Base-by-base conservation (phyloP, 2,888 invertebrate species). In the Cantharis rustica region DNA sequence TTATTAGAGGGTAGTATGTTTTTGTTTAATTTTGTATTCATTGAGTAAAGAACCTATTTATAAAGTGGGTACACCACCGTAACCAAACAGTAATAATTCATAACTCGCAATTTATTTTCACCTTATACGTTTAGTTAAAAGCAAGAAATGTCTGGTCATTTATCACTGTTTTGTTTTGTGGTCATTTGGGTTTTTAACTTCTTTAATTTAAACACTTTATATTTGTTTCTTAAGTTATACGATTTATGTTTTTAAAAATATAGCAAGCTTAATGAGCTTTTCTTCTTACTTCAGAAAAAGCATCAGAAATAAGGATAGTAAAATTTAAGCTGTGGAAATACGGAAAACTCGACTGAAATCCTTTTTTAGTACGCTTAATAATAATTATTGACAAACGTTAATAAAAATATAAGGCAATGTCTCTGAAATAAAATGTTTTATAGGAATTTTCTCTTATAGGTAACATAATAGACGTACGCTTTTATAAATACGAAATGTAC, bases 1-100 rank as follows among this genome's bases (percentile, higher is more conserved):
- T 47, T 47, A 47, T 47, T 47, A 47, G 47, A n/a, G 47, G 47
- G 47, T 47, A 47, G n/a, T 47, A 47, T 47, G 47, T 47, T 47
- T 47, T 47, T 47, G 47, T 47, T 47, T 47, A 47, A 47, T 47
- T 47, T 47, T 47, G 47, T 47, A 47, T 47, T 47, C 47, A 47
- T 47, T 47, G 47, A 47, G 47, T 47, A 47, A 47, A 47, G 79
- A 79, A 80, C 79, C 75, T 77, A 80, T 71, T 70, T 77, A 79
- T 79, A 77, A 78, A 80, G 75, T 76, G 69, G 80, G 75, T 77
- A 75, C 79, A 79, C 78, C 78, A 79, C 26, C 75, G 68, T 63
- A 72, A 71, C 71, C 72, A 68, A 75, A 75, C 68, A 69, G 71
- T 71, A 75, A 75, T 75, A 75, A 75, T 69, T 75, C 75, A 75